Conservation (phyloP, 2,797 vertebrate species). For the Pristis pectinata region DNA sequence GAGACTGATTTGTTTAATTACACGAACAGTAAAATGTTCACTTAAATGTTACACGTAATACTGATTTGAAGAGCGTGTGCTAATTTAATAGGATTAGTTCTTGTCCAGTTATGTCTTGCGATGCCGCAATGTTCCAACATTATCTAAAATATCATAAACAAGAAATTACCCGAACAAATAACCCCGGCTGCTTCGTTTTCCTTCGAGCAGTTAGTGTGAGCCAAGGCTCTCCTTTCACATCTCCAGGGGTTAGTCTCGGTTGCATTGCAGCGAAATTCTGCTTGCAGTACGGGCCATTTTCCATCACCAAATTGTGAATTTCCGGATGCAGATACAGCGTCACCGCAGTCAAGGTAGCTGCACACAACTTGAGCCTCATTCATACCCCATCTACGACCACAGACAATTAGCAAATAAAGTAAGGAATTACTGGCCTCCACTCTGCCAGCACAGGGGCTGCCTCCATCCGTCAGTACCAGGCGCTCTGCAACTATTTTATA, state of each 20-base stretch:
- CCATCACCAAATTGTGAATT: neutral
- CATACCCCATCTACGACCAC: neutral
- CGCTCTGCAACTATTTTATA: conserved; percentile 48
- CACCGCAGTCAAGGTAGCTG: neutral
- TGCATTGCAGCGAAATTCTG: neutral
- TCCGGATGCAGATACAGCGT: neutral
- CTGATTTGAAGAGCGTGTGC: too few species aligned
- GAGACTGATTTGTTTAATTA: too few species aligned
- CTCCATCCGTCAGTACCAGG: conserved; percentile 47
- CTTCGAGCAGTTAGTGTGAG: neutral
- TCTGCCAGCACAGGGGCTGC: conserved; percentile 53
- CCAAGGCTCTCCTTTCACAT: neutral
- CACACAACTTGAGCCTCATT: neutral
- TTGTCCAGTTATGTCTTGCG: too few species aligned
- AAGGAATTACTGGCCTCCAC: conserved; percentile 43
- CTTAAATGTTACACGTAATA: too few species aligned
- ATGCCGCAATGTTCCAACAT: neutral
- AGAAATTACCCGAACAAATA: neutral
- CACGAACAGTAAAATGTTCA: too few species aligned
- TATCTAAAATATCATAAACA: neutral
- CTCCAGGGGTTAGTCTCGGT: neutral
- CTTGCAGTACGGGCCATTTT: neutral
- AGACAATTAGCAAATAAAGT: rapidly evolving
- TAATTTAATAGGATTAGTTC: too few species aligned
- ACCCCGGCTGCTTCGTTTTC: neutral